Conservation (phyloP, 2,888 invertebrate species). For the Aphodius sticticus region DNA sequence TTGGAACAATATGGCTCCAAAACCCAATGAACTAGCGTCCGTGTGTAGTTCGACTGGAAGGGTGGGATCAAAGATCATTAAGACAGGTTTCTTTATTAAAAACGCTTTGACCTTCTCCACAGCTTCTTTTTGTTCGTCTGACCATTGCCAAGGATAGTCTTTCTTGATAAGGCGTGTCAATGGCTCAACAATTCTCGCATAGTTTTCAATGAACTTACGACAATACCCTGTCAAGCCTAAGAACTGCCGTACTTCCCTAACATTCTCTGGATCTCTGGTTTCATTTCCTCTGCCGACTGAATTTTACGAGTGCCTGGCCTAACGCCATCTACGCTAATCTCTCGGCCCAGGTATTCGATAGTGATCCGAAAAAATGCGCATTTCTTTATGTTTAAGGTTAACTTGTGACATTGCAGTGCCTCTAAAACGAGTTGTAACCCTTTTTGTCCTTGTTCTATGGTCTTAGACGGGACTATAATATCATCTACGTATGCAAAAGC, state of each 20-base stretch:
- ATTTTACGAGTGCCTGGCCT: conserved; percentile 26
- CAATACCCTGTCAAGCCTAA: conserved; percentile 46
- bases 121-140: conserved; percentile 19
- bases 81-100: conserved; percentile 13
- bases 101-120: conserved; percentile 18
- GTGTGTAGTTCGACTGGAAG: conserved; percentile 46
- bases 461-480: conserved; percentile 38
- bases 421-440: conserved; percentile 41
- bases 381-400: conserved; percentile 49
- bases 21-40: conserved; percentile 45
- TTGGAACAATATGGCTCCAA: conserved; percentile 46
- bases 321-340: conserved; percentile 45
- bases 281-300: conserved; percentile 30
- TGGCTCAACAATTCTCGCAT: conserved; percentile 43
- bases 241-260: conserved; percentile 45
- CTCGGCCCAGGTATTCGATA: conserved; percentile 46
- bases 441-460: conserved; percentile 37
- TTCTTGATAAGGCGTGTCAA: conserved; percentile 40
- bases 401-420: conserved; percentile 41
- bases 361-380: conserved; percentile 47
- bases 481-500: conserved; percentile 43
- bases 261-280: conserved; percentile 31
- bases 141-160: conserved; percentile 26
- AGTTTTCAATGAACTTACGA: conserved; percentile 16
- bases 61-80: conserved; percentile 30